These are phyloP conservation scores for Capreolus pygargus DNA, from an alignment of 2,113 vertebrate genomes.

Conservation along the genomic window DNA sequence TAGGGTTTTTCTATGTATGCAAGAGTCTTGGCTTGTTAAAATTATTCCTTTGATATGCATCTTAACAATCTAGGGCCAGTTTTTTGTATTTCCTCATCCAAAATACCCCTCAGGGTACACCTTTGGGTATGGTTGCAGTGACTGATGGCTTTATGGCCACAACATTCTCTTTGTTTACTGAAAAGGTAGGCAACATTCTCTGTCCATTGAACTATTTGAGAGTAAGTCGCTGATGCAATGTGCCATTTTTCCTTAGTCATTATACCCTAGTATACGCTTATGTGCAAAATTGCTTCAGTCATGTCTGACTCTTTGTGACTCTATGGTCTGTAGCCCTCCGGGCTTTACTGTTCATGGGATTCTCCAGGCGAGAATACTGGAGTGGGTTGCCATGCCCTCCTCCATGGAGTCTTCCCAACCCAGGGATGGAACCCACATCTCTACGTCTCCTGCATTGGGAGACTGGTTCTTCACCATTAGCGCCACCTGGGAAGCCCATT, in stretches of 20 bases:
- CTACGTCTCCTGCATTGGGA: not conserved
- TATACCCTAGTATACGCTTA: not conserved
- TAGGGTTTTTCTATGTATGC: not conserved
- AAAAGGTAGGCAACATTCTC: not conserved
- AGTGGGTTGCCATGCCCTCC: not conserved
- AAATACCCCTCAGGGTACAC: not conserved
- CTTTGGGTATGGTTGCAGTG: not conserved
- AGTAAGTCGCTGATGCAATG: not conserved
- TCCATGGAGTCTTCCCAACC: not conserved
- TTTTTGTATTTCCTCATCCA: not conserved
- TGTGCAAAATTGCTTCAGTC: no score
- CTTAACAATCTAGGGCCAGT: not conserved
- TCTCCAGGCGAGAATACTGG: no score
- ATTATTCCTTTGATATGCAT: not conserved
- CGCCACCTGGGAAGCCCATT: not conserved
- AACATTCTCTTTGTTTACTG: not conserved
- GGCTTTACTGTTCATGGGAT: no score
- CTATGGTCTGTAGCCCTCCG: no score
- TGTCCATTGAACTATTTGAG: not conserved
- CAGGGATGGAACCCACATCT: not conserved
- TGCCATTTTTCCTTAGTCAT: not conserved
- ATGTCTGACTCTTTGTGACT: no score
- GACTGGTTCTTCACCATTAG: not conserved
- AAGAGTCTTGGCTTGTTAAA: not conserved
- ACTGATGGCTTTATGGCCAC: not conserved